Evolutionary conservation across 2,888 invertebrate species (phyloP), one percentile per base, ranked within the genome.

Genomic region (Erebia palarica): DNA sequence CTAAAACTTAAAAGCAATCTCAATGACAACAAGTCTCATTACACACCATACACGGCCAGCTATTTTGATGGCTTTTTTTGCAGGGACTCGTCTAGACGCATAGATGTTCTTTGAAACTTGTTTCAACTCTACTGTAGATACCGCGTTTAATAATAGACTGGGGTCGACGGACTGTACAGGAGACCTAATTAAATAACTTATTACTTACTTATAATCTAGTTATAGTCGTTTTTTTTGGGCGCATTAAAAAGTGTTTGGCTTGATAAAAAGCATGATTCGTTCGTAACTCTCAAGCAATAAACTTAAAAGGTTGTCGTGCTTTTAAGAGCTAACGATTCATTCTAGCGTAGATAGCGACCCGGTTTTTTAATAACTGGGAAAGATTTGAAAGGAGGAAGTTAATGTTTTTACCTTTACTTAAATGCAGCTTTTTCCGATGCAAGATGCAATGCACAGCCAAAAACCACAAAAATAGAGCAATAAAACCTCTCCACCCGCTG

Each of bases 131-230:
- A 77, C 78, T 78, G 72, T 74, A 83, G 81, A 81, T 57, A 44
- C 80, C 77, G 75, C 80, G 80, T 87, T 87, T 87, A 86, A 88
- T 88, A 88, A 89, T 86, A 89, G 86, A 86, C 78, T 77, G 80
- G 82, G 86, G 83, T 86, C 85, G 84, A 84, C 78, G 89, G 70
- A 83, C 87, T 75, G 47, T 70, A 72, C 75, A 75, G 76, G 78
- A 75, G 77, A 76, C 68, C 66, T 63, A 47, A 44, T 4, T 58
- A 58, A 63, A 49, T 63, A 63, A 49, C 47, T 63, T 13, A 49
- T 36, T 63, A 49, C 49, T 49, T 16, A 60, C 42, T 16, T 16
- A 63, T 9, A 63, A 47, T 13, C 13, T n/a, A 59, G 8, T n/a
- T 16, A 61, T 10, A 42, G 7, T 9, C 47, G 10, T 8, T 61